Evolutionary conservation across 2,797 vertebrate genomes (phyloP), one percentile per base, ranked within the genome.

Genomic region (Danio albolineatus): DNA sequence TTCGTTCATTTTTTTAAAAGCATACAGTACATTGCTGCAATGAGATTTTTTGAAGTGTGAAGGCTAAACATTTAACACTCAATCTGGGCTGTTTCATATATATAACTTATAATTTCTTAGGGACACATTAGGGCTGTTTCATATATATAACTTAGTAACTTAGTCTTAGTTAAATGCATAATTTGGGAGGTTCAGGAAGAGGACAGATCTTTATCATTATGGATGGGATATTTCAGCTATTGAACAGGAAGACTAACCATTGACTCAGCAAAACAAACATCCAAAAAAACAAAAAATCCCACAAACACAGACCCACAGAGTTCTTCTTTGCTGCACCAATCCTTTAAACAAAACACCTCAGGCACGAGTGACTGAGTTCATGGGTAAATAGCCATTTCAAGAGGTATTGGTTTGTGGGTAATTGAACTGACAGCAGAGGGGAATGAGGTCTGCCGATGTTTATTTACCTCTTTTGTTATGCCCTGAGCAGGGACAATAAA

Each of bases 391-490:
- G 83, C 48, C 2, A 2, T 64, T 79, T 64, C 44, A 16, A 87
- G 92, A 90, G 90, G 90, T 85, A 88, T 44, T 57, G 46, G 21
- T 61, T 70, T 76, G 38, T 80, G 92, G 89, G 91, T 95, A 94
- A 96, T 95, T 94, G 94, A 91, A 92, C 93, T 95, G 95, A 96
- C 95, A 96, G 94, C 90, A 91, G 90, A 92, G 91, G 90, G 90
- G 91, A 90, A 86, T 89, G 77, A 88, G 91, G 90, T 90, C 91
- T 89, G 89, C 88, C 89, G 86, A 83, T 94, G 93, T 95, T 95
- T 96, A 95, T 96, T 95, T 95, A 95, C 91, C 89, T 96, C 94
- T 95, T 71, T 95, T 96, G 94, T 96, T 92, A 90, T 86, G 73
- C 79, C 85, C 93, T 94, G 95, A 96, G 90, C 94, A 91, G 93